Conservation (phyloP, 2,888 invertebrate genomes). For the Troides helena region DNA sequence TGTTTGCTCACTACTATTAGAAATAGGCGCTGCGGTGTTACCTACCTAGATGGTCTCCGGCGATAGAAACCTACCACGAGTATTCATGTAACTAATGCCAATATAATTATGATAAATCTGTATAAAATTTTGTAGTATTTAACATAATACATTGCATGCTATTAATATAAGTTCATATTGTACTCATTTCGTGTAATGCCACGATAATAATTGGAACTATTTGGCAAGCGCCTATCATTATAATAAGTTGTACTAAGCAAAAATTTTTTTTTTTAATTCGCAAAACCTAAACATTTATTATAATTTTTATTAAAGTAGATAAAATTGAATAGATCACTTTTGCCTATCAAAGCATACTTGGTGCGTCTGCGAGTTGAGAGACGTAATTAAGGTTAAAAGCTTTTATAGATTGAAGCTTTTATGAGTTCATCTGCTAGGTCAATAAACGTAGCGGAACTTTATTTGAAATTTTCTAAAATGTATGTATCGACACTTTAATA, state of each 20-base stretch:
- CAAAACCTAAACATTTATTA: background rate
- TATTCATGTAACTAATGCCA: no score
- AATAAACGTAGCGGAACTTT: background rate
- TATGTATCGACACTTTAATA: background rate
- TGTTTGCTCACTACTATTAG: no score
- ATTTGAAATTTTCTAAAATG: background rate
- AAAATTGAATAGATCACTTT: background rate
- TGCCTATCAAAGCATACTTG: slow-evolving; percentile 1
- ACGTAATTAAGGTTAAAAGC: slow-evolving; percentile 19
- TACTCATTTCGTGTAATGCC: background rate
- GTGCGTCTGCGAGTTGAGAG: background rate
- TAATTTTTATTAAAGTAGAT: background rate
- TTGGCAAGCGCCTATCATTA: background rate
- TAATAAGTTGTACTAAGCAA: background rate
- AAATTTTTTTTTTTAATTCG: background rate
- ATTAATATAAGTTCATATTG: background rate
- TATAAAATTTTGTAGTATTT: no score
- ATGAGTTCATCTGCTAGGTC: slow-evolving; percentile 1
- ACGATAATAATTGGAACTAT: background rate
- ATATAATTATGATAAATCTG: no score
- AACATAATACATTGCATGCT: no score
- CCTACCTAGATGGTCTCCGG: no score
- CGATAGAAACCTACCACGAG: no score
- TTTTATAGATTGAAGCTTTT: slow-evolving; percentile 8
- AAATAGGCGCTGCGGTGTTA: no score